Percentiles rank a stretch among this genome's conserved stretches.
Evolutionary conservation across 2,797 vertebrate genomes (phyloP).

Genomic region (Myotis vivesi): DNA sequence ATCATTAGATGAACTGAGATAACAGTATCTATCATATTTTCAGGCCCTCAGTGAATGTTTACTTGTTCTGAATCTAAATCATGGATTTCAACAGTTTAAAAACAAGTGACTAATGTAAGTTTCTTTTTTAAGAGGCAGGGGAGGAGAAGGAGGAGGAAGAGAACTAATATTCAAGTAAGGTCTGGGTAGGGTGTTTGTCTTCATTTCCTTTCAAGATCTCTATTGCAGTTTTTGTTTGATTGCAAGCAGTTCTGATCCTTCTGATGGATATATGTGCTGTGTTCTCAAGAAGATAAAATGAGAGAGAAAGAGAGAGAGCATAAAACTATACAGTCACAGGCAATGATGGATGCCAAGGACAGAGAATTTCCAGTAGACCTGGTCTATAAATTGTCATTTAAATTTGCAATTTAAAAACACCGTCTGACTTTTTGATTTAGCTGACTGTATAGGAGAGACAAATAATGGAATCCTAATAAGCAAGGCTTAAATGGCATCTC

Average conservation of each 20-base stretch:
- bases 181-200: slow-evolving; percentile 22
- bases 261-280: slow-evolving; percentile 44
- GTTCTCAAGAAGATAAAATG: slow-evolving; percentile 54
- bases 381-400: slow-evolving; percentile 80
- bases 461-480: slow-evolving; percentile 81
- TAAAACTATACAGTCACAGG: slow-evolving; percentile 52
- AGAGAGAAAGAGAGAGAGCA: background rate
- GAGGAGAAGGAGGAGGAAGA: background rate
- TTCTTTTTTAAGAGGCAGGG: background rate
- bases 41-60: background rate
- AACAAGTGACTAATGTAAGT: background rate
- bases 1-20: background rate
- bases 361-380: slow-evolving; percentile 80
- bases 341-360: slow-evolving; percentile 70
- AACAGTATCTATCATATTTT: background rate
- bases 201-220: slow-evolving; percentile 52
- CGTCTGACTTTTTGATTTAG: slow-evolving; percentile 78
- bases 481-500: slow-evolving; percentile 79
- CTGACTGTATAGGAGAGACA: slow-evolving; percentile 75
- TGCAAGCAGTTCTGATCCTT: slow-evolving; percentile 52
- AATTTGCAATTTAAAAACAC: slow-evolving; percentile 82
- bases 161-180: background rate
- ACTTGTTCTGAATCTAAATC: background rate
- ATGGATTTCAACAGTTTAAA: background rate
- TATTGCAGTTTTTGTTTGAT: slow-evolving; percentile 54